These are phyloP conservation scores for Gallinago solitaria DNA, from an alignment of 2,797 vertebrate species.

Conservation along the genomic window DNA sequence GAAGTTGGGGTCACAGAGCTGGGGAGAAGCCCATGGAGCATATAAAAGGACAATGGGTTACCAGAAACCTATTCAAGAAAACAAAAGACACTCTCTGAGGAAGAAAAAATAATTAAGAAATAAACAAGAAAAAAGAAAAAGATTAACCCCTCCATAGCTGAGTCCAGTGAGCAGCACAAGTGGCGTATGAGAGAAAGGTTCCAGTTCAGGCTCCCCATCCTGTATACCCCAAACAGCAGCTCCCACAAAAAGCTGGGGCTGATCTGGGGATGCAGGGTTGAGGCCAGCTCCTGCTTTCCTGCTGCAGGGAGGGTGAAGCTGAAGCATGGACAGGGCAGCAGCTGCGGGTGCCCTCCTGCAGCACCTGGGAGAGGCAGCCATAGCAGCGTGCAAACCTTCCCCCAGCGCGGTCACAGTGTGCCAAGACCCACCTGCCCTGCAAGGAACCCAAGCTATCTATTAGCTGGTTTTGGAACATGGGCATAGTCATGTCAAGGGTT, in stretches of 20 bases:
- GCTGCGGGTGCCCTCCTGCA: background rate
- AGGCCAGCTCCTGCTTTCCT: background rate
- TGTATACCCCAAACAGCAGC: background rate
- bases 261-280: fast-evolving
- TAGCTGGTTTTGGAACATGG: background rate
- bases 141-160: background rate
- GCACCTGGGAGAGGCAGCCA: background rate
- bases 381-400: background rate
- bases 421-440: background rate
- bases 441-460: background rate
- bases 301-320: background rate
- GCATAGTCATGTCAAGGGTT: fast-evolving
- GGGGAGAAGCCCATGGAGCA: background rate
- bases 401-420: background rate
- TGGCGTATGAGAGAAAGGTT: background rate
- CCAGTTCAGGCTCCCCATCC: background rate
- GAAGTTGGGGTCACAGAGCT: background rate
- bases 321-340: background rate
- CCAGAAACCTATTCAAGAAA: conserved; percentile 4
- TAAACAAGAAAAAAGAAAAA: background rate
- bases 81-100: background rate
- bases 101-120: background rate
- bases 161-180: background rate
- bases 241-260: background rate
- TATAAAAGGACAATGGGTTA: background rate